phyloP scores from a whole-genome alignment of 37 sponge, comb jelly and placozoan genomes.

The Crambe crambe region DNA sequence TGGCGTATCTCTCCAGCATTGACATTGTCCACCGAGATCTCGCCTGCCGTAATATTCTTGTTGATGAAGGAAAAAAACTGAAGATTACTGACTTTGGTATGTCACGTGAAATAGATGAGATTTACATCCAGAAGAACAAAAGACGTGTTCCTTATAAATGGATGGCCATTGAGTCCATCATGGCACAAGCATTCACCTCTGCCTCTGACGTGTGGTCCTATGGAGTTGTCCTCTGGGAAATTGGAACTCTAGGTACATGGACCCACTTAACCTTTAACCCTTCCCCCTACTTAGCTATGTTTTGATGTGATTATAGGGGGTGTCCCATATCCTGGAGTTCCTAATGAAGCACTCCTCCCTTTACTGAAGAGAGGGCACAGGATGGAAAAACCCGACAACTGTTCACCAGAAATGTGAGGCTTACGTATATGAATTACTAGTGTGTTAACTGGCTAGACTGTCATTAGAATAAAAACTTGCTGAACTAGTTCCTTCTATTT shows the following conservation, averaged over 20 bases:
- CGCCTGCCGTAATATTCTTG: conserved; percentile 75
- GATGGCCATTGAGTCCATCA: conserved; percentile 86
- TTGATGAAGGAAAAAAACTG: conserved; percentile 63
- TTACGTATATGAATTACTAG: not conserved
- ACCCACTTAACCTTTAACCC: too few species aligned
- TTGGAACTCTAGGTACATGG: conserved; percentile 78
- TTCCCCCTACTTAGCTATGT: too few species aligned
- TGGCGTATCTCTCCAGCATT: conserved; percentile 77
- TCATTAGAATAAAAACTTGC: too few species aligned
- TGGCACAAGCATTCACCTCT: conserved; percentile 65
- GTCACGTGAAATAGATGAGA: conserved; percentile 64
- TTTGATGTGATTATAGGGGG: conserved; percentile 42
- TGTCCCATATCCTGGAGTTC: conserved; percentile 68
- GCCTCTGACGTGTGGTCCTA: conserved; percentile 83
- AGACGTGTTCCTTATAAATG: conserved; percentile 76
- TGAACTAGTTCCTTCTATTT: too few species aligned
- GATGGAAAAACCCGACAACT: conserved; percentile 86
- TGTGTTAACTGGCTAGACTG: too few species aligned
- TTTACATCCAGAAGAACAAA: conserved; percentile 71
- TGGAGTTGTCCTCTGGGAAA: conserved; percentile 78
- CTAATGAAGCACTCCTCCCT: conserved; percentile 61
- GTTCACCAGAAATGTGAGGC: conserved; percentile 73
- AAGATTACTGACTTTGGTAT: conserved; percentile 85
- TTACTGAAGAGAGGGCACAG: conserved; percentile 65
- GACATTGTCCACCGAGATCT: conserved; percentile 73